Percentiles rank a stretch among this genome's conserved stretches.
phyloP scores from a whole-genome alignment of 1,140 invertebrate genomes.

The Octopus bimaculoides region DNA sequence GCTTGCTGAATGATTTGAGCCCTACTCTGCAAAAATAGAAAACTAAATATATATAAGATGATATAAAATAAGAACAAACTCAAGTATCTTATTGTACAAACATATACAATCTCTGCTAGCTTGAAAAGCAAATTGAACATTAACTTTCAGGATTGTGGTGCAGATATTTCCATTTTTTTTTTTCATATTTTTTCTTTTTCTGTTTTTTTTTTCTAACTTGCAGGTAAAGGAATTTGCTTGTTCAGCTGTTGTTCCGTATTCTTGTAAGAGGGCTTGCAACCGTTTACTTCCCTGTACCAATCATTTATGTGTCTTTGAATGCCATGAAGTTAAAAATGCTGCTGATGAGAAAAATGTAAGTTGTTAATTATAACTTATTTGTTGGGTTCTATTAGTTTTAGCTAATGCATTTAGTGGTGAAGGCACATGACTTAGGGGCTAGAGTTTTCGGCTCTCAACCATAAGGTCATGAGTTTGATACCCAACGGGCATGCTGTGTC shows the following conservation, averaged over 20 bases:
- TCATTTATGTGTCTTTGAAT: constrained; percentile 72
- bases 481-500: too few relatives aligned
- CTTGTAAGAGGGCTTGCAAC: constrained; percentile 75
- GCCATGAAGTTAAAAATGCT: constrained; percentile 66
- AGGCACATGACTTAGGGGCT: too few relatives aligned
- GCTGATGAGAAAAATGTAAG: constrained; percentile 33
- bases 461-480: too few relatives aligned
- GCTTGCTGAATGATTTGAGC: not conserved
- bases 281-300: constrained; percentile 71
- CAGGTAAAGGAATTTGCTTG: constrained; percentile 72
- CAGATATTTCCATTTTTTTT: not conserved
- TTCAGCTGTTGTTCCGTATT: constrained; percentile 67
- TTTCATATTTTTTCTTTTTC: constrained; percentile 13
- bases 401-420: not conserved
- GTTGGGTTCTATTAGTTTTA: not conserved
- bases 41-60: not conserved
- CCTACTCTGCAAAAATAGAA: not conserved
- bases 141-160: constrained; percentile 1
- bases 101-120: not conserved
- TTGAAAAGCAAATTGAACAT: not conserved
- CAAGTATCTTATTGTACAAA: not conserved
- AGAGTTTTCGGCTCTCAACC: too few relatives aligned
- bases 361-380: not conserved
- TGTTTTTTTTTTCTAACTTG: constrained; percentile 22
- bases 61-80: not conserved